phyloP scores from a whole-genome alignment of 2,888 invertebrate species.

The Helleia helle region DNA sequence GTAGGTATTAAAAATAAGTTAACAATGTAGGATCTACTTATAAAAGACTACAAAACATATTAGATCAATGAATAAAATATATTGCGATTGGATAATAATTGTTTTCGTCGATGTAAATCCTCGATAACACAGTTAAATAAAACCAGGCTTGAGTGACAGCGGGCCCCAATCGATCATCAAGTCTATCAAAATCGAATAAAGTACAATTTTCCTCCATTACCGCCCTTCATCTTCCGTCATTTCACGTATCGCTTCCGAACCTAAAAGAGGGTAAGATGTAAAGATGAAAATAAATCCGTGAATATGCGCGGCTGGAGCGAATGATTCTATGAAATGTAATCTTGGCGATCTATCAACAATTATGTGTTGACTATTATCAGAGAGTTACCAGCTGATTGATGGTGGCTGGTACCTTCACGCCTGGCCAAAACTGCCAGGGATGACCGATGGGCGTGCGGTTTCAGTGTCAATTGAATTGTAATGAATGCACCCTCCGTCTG shows the following conservation, averaged over 20 bases:
- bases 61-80: no score
- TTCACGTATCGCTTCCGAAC: conserved; percentile 70
- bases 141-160: conserved; percentile 40
- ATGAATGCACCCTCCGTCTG: no score
- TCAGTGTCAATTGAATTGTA: not conserved
- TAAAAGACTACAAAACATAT: no score
- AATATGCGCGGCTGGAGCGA: conserved; percentile 53
- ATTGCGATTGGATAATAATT: no score
- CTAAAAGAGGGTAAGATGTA: conserved; percentile 61
- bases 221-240: conserved; percentile 70
- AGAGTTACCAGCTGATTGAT: conserved; percentile 61
- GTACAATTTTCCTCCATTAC: conserved; percentile 71
- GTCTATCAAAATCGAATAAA: conserved; percentile 73
- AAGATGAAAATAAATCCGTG: conserved; percentile 69
- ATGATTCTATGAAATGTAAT: conserved; percentile 48
- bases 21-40: no score
- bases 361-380: conserved; percentile 63
- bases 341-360: conserved; percentile 65
- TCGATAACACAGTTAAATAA: conserved; percentile 18
- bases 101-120: conserved; percentile 11
- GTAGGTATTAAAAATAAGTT: no score
- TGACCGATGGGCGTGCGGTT: conserved; percentile 41
- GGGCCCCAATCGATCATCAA: conserved; percentile 60
- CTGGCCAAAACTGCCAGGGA: conserved; percentile 43
- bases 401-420: conserved; percentile 39